Evolutionary conservation across 37 sponge, comb jelly and placozoan genomes (phyloP), one percentile per base, ranked within the genome.

Genomic region (Crambe crambe): DNA sequence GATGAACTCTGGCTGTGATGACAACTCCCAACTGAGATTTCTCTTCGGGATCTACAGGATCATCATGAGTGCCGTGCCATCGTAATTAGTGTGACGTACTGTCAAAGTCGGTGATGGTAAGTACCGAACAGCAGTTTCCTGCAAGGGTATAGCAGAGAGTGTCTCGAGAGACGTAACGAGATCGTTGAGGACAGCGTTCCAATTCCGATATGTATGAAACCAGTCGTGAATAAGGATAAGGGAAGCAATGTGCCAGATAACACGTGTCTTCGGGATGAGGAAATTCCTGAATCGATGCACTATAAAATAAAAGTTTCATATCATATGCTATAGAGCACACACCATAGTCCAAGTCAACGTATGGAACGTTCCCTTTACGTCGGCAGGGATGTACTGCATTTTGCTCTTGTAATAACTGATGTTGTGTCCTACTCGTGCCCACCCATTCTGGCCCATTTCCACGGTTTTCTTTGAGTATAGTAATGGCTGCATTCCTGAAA

Each of bases 191-290:
- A 44, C 59, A 73, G 32, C 37, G 42, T 69, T 75, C 76, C 68
- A 80, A 25, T 1, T 68, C 21, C 9, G 31, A 56, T 3, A 90
- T 42, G 17, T 63, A 79, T 18, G 12, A 0, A 38, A 73, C 87
- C 12, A 96, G 77, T 31, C 82, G 58, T 1, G 93, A 74, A 73
- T 86, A 93, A 20, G 91, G 88, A 70, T 96, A 96, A 17, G 97
- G 97, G 66, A 87, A 96, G 73, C 91, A 93, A 73, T 96, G 91
- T 20, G 91, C 82, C 37, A 96, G 72, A 72, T 96, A 96, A 73
- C 91, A 93, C 35, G 76, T 79, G 75, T 96, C 97, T 23, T 59
- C 83, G 58, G 38, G 23, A 64, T 85, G 74, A 25, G 86, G 89
- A 71, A 93, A 90, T 72, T 85, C 76, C 74, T 82, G 73, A 8